Evolutionary conservation across 2,113 vertebrate species (phyloP), one percentile per base, ranked within the genome.

Genomic region (Pluvianellus socialis): DNA sequence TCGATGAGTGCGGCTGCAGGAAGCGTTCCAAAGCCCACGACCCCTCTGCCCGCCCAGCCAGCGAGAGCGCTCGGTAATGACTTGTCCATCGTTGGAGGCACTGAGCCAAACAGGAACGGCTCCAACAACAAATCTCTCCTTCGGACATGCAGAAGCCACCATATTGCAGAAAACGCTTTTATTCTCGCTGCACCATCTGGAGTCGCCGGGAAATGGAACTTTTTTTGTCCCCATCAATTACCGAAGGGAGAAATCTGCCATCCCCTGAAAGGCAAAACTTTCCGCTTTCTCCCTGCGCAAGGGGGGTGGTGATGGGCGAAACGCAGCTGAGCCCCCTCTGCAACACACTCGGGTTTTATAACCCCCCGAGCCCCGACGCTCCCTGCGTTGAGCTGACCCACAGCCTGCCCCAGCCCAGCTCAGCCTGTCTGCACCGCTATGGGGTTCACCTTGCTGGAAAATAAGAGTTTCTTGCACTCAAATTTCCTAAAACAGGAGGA

Each of bases 141-240:
- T 59, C 1, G 61, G 85, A 67, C 12, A 4, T 0, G 14, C 74
- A 74, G 62, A 38, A 84, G 65, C 87, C 87, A 85, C 93, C 97
- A 93, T 90, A 91, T 72, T 97, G 94, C 91, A 95, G 73, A 45
- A 70, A 71, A 84, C 16, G 79, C 86, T 79, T 90, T 88, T 52
- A 32, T 79, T 94, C 92, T 63, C 44, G 1, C 85, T 38, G 81
- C 61, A 74, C 93, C 94, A 89, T 87, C 89, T 94, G 95, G 88
- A 94, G 84, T 16, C 5, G 0, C 76, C 4, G 23, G 56, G 76
- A 97, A 88, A 93, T 0, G 50, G 58, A 58, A 95, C 74, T 73
- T 82, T 35, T 35, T 49, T 27, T 66, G 68, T 79, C 70, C 90
- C 47, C 58, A 38, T 42, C 85, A 58, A 40, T 83, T 67, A 77